A percentile compares a stretch with the other conserved stretches of the same genome.
Evolutionary conservation across 2,113 vertebrate species (phyloP).

Genomic region (Butastur rufipennis): DNA sequence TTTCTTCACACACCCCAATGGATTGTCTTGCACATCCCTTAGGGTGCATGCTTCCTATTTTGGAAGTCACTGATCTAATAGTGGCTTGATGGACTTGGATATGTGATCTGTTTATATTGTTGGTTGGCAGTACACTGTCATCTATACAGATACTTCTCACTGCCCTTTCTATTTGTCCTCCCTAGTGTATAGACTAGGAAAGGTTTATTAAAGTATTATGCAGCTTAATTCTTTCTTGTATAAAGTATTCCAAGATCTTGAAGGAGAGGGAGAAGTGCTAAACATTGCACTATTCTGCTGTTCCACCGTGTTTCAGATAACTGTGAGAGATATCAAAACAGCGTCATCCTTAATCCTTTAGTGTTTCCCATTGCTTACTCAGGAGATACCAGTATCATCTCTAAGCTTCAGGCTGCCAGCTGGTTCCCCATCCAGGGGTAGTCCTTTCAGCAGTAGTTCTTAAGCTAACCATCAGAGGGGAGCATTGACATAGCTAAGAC

Average conservation of each 20-base stretch:
- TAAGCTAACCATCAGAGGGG: slow-evolving; percentile 64
- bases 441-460: slow-evolving; percentile 14
- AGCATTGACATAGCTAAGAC: slow-evolving; percentile 35
- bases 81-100: background rate
- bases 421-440: background rate
- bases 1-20: background rate
- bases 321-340: background rate
- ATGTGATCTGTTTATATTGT: background rate
- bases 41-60: background rate
- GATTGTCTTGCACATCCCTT: background rate
- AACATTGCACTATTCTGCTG: background rate
- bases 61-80: background rate
- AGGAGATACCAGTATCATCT: background rate
- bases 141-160: background rate
- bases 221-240: background rate
- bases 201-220: background rate
- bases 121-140: background rate
- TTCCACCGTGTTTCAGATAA: background rate
- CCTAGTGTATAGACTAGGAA: background rate
- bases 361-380: background rate
- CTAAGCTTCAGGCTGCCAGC: background rate
- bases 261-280: background rate
- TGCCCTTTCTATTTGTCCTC: background rate
- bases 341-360: background rate
- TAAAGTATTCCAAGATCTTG: background rate